These are phyloP conservation scores for Porites lobata DNA, from an alignment of 92 coral and sea anemone species.

Conservation along the genomic window DNA sequence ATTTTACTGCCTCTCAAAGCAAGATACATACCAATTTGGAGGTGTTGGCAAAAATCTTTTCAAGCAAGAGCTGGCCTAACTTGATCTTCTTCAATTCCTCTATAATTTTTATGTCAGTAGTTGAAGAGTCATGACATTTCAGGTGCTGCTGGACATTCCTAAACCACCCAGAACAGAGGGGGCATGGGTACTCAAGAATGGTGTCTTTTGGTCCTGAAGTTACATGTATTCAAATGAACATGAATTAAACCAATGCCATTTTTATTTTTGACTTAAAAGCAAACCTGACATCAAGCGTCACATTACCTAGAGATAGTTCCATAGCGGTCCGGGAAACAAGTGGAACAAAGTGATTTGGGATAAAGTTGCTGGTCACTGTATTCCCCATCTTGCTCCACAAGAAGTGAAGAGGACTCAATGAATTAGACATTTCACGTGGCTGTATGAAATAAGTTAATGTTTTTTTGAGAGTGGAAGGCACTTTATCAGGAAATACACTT, in stretches of 20 bases:
- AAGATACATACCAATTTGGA: background rate
- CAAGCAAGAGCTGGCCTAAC: background rate
- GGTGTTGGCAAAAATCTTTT: background rate
- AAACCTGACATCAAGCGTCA: no score
- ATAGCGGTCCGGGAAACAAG: background rate
- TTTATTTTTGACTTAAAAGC: no score
- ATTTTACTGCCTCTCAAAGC: no score
- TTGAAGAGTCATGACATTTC: background rate
- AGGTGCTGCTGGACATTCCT: background rate
- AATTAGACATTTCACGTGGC: no score
- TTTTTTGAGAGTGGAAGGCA: no score
- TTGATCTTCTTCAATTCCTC: background rate
- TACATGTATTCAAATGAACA: background rate
- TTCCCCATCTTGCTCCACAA: background rate
- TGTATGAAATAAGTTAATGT: no score
- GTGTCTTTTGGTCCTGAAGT: background rate
- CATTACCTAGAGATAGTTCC: background rate
- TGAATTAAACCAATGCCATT: no score
- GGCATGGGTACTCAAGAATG: background rate
- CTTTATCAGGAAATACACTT: no score
- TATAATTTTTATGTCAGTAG: no score
- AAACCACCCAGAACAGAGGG: background rate
- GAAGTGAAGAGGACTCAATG: background rate
- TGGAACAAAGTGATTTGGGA: slow-evolving; percentile 11
- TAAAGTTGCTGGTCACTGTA: background rate